These are phyloP conservation scores for Xenopus petersii DNA, from an alignment of 2,797 vertebrate genomes.

Conservation along the genomic window DNA sequence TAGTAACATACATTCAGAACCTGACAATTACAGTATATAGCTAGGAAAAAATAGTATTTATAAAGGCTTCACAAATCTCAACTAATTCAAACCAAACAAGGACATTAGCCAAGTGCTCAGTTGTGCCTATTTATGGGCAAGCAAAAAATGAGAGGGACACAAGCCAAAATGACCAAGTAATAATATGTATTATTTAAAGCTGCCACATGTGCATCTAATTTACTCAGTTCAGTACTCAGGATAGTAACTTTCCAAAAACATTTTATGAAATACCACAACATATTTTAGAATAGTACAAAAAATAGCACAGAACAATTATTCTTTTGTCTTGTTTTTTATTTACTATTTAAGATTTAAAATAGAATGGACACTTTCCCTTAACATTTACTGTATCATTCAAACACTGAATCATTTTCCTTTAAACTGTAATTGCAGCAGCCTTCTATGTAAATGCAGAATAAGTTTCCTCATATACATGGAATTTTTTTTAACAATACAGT, in stretches of 20 bases:
- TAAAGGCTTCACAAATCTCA: not conserved
- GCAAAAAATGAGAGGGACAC: constrained; percentile 21
- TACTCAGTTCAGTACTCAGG: constrained; percentile 30
- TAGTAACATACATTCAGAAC: no score
- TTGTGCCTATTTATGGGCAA: constrained; percentile 45
- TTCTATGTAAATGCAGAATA: no score
- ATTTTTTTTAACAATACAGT: no score
- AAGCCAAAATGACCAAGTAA: constrained; percentile 34
- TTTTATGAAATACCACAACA: constrained; percentile 24
- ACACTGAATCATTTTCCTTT: no score
- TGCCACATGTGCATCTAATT: constrained; percentile 40
- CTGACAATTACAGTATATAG: no score
- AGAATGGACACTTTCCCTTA: not conserved
- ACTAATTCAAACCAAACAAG: not conserved
- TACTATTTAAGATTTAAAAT: not conserved
- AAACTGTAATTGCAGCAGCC: no score
- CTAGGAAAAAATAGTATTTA: not conserved
- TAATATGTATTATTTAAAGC: constrained; percentile 26
- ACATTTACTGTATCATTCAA: no score
- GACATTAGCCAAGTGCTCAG: constrained; percentile 3
- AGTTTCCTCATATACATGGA: no score
- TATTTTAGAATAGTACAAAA: constrained; percentile 19
- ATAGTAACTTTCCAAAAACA: constrained; percentile 41
- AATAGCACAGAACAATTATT: constrained; percentile 15
- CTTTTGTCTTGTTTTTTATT: not conserved